Base-by-base conservation (phyloP, 2,888 invertebrate species). In the Plutella xylostella region DNA sequence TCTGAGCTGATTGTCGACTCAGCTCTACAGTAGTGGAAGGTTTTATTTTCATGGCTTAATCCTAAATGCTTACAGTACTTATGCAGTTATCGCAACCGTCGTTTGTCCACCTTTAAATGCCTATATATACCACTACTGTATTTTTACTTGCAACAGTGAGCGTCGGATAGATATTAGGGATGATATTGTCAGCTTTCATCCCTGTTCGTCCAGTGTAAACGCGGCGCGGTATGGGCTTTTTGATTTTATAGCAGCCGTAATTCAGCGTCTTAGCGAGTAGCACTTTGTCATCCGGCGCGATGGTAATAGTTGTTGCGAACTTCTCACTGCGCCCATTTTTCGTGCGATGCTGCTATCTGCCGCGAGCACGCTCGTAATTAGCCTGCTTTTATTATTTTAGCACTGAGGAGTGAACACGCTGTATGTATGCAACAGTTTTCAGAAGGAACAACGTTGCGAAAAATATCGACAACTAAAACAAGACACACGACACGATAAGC, bases 171-270 rank as follows among this genome's bases (percentile, higher is more conserved):
- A 37, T 4, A 6, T 18, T 11, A 19, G n/a, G 18, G 9, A n/a
- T 11, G n/a, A 37, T n/a, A n/a, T n/a, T n/a, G n/a, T 37, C 19
- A 20, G 20, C 12, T 11, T 9, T 2, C 5, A n/a, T 33, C 7
- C 15, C 3, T 19, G 19, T 19, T 41, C 30, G n/a, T 19, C n/a
- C 42, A 47, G 49, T 52, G 45, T 52, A n/a, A 47, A 2, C n/a
- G 9, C 19, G 19, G 7, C 34, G 25, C 33, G 22, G 41, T 14
- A 28, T 42, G 43, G 42, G 52, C 50, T 64, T 65, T 67, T 65
- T 71, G 72, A 71, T 72, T 71, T 72, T 68, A 68, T 71, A 68
- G 66, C 61, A 49, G 54, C 63, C 65, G 63, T 68, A 69, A 72
- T 71, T 69, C 68, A 54, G 57, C 58, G 60, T 65, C 57, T 61